These are phyloP conservation scores for Tipula helvola DNA, from an alignment of 2,888 invertebrate genomes.

Conservation along the genomic window DNA sequence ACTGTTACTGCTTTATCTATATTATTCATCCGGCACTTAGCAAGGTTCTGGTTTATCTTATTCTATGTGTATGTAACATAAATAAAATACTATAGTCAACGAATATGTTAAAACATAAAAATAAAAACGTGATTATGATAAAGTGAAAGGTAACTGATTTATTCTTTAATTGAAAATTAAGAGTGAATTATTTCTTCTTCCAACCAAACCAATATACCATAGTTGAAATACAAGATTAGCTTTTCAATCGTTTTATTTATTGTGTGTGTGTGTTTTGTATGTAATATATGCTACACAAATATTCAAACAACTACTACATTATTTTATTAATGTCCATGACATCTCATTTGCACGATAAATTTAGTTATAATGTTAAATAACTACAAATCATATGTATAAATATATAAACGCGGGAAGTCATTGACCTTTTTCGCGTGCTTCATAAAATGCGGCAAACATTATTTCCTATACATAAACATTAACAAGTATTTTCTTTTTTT, in stretches of 20 bases:
- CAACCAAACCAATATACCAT: neutral
- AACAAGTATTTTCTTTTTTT: neutral
- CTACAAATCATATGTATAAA: neutral
- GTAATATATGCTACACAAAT: neutral
- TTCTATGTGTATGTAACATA: too few species aligned
- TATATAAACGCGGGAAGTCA: neutral
- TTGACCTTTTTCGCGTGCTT: neutral
- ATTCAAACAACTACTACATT: neutral
- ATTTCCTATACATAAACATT: neutral
- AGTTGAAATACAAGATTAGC: neutral
- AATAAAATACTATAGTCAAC: neutral
- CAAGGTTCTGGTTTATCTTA: too few species aligned
- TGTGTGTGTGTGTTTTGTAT: neutral
- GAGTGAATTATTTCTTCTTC: neutral
- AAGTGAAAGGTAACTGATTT: constrained; percentile 4
- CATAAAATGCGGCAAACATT: neutral
- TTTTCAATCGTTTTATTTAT: neutral
- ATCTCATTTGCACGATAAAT: neutral
- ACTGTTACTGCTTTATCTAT: too few species aligned
- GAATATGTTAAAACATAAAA: neutral
- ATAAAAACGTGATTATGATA: neutral
- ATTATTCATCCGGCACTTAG: too few species aligned
- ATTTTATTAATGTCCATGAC: neutral
- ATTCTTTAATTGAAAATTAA: neutral
- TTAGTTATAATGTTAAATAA: neutral